Percentiles rank a stretch among this genome's conserved stretches.
These are phyloP conservation scores for Alouatta palliata DNA, from an alignment of 2,113 vertebrate genomes.

Conservation along the genomic window DNA sequence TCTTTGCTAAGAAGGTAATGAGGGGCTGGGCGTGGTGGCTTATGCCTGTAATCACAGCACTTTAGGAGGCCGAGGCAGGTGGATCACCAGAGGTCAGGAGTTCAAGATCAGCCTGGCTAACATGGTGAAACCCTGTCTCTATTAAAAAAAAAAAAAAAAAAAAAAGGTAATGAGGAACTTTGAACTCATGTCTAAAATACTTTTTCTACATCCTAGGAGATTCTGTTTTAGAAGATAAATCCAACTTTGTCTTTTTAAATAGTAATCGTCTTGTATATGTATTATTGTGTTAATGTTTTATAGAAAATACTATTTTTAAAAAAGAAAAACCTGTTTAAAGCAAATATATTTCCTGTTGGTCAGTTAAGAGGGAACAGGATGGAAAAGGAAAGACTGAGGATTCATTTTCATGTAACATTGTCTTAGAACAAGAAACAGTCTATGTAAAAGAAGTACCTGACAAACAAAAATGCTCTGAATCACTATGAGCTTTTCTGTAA, in stretches of 20 bases:
- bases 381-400: constrained; percentile 25
- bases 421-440: constrained; percentile 25
- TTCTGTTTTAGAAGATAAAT: neutral
- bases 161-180: neutral
- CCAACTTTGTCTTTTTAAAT: neutral
- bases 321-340: constrained; percentile 28
- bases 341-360: constrained; percentile 19
- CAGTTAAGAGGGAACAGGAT: neutral
- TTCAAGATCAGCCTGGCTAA: too few relatives aligned
- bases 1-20: neutral
- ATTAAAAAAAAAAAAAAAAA: too few relatives aligned
- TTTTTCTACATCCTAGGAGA: neutral
- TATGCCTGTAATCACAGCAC: too few relatives aligned
- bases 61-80: too few relatives aligned
- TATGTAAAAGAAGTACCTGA: constrained; percentile 44
- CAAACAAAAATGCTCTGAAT: constrained; percentile 45
- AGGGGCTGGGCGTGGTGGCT: neutral
- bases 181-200: neutral
- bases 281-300: neutral
- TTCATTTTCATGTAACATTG: constrained; percentile 44
- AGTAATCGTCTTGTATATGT: neutral
- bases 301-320: neutral
- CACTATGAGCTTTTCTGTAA: constrained; percentile 27
- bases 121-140: too few relatives aligned
- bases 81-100: too few relatives aligned